These are phyloP conservation scores for Diadophis punctatus DNA, from an alignment of 2,113 vertebrate species.

Conservation along the genomic window DNA sequence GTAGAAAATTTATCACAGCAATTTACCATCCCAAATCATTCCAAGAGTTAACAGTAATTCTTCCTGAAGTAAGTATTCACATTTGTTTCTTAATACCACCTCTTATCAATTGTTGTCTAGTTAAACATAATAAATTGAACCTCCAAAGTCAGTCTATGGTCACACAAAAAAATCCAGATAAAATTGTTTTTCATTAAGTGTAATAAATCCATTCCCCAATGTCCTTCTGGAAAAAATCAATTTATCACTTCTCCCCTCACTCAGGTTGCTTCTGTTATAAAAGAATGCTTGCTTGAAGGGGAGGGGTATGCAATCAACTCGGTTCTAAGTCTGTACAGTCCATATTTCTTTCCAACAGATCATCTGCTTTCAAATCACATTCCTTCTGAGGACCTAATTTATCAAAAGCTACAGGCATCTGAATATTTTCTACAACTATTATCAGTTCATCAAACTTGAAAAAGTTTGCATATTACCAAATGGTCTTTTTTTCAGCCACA, in stretches of 20 bases:
- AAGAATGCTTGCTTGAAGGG: background rate
- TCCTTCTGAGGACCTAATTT: background rate
- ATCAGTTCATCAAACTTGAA: background rate
- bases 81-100: background rate
- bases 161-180: background rate
- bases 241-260: background rate
- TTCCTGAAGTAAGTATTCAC: background rate
- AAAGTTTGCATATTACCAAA: background rate
- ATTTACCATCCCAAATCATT: background rate
- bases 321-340: background rate
- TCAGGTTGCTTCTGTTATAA: background rate
- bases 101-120: background rate
- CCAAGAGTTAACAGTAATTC: background rate
- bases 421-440: background rate
- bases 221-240: background rate
- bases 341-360: background rate
- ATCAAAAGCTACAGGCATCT: background rate
- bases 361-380: background rate
- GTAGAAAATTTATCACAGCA: background rate
- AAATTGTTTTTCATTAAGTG: background rate
- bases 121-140: background rate
- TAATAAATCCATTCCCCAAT: background rate
- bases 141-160: background rate
- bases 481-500: background rate
- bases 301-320: background rate